Base-by-base conservation (phyloP, 1,140 invertebrate species). In the Bombus balteatus region DNA sequence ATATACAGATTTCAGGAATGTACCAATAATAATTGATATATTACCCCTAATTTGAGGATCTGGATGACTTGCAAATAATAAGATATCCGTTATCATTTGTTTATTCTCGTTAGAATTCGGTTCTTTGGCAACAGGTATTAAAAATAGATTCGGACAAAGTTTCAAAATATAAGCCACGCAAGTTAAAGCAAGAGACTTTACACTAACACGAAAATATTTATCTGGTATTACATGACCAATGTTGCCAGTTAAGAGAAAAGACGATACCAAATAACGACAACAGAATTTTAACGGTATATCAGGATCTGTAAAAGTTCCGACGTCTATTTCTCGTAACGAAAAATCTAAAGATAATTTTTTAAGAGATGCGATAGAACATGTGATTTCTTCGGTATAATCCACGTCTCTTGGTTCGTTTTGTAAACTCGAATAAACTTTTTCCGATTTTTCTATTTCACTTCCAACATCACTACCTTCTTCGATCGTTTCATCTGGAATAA, bases 41-140 rank as follows among this genome's bases (percentile, higher is more conserved):
- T 97, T 96, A 13, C 98, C 98, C 89, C 98, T 96, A 37, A 99
- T 95, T 92, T 98, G 98, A 0, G 98, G 98, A 95, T 99, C 98
- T 65, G 95, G 93, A 94, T 98, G 98, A 90, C 96, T 93, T 57
- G 96, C 96, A 92, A 97, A 97, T 32, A 97, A 94, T 43, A 97
- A 94, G 53, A 98, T 93, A 93, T 98, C 98, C 34, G 95, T 95
- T 73, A 98, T 96, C 87, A 96, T 94, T 92, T 97, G 96, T 91
- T 94, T 94, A 82, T 95, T 93, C 53, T 93, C 92, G 10, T 92
- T 86, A 22, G 68, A 76, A 73, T 79, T 91, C 6, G 87, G 47
- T 32, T 88, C 85, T 90, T 94, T 95, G n/a, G 92, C 90, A 10
- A 95, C 77, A 13, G 92, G 92, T 66, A 91, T 90, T 41, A 94